Evolutionary conservation across 1,140 invertebrate species (phyloP).

Genomic region (Drosophila ananassae): DNA sequence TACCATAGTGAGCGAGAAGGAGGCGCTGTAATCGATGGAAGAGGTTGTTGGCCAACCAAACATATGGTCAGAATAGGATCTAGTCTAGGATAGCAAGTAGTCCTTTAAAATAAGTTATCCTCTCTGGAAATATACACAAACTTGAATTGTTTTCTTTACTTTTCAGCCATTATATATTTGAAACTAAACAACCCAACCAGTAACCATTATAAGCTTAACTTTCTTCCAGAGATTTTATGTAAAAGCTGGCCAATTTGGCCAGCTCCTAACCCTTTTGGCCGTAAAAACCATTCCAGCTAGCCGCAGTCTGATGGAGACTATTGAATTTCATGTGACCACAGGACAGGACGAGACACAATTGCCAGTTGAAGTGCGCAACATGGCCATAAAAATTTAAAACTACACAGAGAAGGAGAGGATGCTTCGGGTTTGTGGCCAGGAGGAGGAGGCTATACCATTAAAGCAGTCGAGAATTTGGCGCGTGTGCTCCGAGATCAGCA

Average conservation of each 20-base stretch:
- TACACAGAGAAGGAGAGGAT: constrained; percentile 3
- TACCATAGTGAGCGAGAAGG: constrained; percentile 27
- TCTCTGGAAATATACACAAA: no score
- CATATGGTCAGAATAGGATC: constrained; percentile 19
- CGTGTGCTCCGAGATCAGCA: constrained; percentile 74
- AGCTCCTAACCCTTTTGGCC: constrained; percentile 25
- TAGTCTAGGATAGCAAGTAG: background rate
- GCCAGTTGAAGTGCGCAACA: constrained; percentile 63
- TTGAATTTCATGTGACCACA: constrained; percentile 56
- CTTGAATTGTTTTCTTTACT: background rate
- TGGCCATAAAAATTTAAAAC: constrained; percentile 67
- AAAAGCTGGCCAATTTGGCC: constrained; percentile 29
- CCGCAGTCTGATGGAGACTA: constrained; percentile 43
- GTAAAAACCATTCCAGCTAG: constrained; percentile 20
- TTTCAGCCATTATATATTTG: background rate
- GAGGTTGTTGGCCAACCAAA: constrained; percentile 55
- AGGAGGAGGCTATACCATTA: constrained; percentile 51
- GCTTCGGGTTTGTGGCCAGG: background rate
- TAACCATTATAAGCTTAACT: constrained; percentile 7
- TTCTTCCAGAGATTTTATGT: constrained; percentile 22
- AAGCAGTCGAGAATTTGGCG: constrained; percentile 61
- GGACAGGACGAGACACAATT: constrained; percentile 58
- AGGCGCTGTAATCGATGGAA: constrained; percentile 35
- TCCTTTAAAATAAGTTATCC: background rate
- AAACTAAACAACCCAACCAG: background rate